Conservation (phyloP, 2,113 vertebrate species). For the Etia nguti region DNA sequence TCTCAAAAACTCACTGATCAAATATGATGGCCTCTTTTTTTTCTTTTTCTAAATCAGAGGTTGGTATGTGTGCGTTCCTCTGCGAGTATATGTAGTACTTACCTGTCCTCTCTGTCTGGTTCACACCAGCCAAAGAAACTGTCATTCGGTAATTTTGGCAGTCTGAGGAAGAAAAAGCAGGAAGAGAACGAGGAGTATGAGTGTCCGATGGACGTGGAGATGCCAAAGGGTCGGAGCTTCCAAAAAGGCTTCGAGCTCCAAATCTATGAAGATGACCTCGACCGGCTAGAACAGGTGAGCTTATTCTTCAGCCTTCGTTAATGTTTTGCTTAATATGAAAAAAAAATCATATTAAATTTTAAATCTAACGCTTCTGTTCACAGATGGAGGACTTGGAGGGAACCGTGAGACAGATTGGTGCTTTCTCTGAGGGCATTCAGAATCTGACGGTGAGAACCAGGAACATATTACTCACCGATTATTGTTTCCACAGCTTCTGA, state of each 20-base stretch:
- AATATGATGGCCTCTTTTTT: not conserved
- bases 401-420: slow-evolving; percentile 95
- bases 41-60: not conserved
- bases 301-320: not conserved
- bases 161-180: slow-evolving; percentile 88
- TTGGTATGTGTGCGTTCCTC: not conserved
- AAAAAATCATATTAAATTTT: not conserved
- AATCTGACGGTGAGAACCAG: slow-evolving; percentile 86
- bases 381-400: slow-evolving; percentile 99
- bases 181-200: slow-evolving; percentile 94
- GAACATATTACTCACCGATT: not conserved
- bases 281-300: slow-evolving; percentile 87
- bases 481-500: not conserved
- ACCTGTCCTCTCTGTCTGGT: not conserved
- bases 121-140: slow-evolving; percentile 85
- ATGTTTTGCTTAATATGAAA: not conserved
- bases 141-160: slow-evolving; percentile 88
- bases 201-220: slow-evolving; percentile 95
- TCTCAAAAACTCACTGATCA: not conserved
- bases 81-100: not conserved
- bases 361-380: not conserved
- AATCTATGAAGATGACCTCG: slow-evolving; percentile 91
- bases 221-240: slow-evolving; percentile 78
- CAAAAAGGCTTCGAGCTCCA: slow-evolving; percentile 87
- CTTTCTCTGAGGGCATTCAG: slow-evolving; percentile 97